Percentiles rank a stretch among this genome's conserved stretches.
Evolutionary conservation across 2,113 vertebrate species (phyloP).

Genomic region (Oreamnos americanus): DNA sequence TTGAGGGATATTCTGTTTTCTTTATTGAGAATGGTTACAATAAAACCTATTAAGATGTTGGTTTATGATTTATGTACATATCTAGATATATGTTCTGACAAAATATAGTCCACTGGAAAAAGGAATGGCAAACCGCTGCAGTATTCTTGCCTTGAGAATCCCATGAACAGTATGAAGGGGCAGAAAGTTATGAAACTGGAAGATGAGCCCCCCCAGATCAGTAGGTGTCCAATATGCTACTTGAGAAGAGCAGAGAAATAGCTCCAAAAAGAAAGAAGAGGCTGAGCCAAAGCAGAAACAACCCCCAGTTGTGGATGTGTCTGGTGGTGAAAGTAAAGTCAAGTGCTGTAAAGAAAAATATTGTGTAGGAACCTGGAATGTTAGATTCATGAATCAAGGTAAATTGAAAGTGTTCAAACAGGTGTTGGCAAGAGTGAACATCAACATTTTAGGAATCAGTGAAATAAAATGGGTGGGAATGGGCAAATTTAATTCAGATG

Average conservation of each 20-base stretch:
- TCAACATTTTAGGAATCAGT: too few relatives aligned
- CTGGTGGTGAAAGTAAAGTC: too few relatives aligned
- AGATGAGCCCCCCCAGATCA: not conserved
- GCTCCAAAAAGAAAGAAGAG: not conserved
- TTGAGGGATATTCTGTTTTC: not conserved
- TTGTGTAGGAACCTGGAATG: too few relatives aligned
- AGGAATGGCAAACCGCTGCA: not conserved
- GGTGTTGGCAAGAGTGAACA: too few relatives aligned
- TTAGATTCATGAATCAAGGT: too few relatives aligned
- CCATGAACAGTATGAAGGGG: not conserved
- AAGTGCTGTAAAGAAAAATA: too few relatives aligned
- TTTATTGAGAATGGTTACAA: not conserved
- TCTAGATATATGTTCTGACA: not conserved
- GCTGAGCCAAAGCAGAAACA: too few relatives aligned
- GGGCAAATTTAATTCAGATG: too few relatives aligned
- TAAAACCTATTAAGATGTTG: not conserved
- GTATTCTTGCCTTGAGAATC: not conserved
- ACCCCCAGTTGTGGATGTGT: too few relatives aligned
- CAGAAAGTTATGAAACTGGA: not conserved
- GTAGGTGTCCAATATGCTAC: not conserved
- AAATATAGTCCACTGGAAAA: not conserved
- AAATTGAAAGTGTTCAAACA: too few relatives aligned
- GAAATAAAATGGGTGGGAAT: too few relatives aligned
- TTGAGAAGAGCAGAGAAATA: not conserved
- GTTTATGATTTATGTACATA: not conserved